Evolutionary conservation across 2,888 invertebrate genomes (phyloP).

Genomic region (Synergus umbraculus): DNA sequence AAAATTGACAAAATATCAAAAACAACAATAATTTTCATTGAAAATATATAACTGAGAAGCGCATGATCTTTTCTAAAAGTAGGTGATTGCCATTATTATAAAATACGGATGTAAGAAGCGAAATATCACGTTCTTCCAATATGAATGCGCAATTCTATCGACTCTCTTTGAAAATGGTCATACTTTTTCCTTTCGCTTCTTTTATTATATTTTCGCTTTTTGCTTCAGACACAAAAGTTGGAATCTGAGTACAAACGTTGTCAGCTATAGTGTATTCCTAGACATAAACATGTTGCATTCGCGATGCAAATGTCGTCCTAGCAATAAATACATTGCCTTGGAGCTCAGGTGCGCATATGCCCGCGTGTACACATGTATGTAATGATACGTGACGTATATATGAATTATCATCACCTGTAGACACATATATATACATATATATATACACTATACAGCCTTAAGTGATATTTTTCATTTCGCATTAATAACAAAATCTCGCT

Average conservation of each 20-base stretch:
- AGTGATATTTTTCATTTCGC: not conserved
- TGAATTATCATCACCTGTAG: slow-evolving; percentile 1
- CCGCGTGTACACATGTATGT: not conserved
- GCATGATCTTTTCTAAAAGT: not conserved
- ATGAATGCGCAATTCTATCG: slow-evolving; percentile 13
- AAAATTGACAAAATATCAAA: too few relatives aligned
- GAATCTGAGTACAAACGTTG: not conserved
- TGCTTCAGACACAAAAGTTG: slow-evolving; percentile 10
- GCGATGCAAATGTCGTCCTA: slow-evolving; percentile 14
- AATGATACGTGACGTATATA: slow-evolving; percentile 8
- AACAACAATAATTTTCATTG: not conserved
- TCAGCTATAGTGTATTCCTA: not conserved
- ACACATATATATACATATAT: not conserved
- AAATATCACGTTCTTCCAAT: slow-evolving; percentile 25
- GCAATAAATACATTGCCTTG: slow-evolving; percentile 3
- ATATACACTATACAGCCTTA: too few relatives aligned
- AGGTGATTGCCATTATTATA: not conserved
- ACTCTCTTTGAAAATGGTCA: slow-evolving; percentile 3
- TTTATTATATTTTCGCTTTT: not conserved
- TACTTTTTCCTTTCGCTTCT: not conserved
- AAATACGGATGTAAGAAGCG: not conserved
- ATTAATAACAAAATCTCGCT: slow-evolving; percentile 26
- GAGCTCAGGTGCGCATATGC: slow-evolving; percentile 12
- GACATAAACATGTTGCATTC: not conserved
- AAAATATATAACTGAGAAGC: not conserved